A percentile compares a stretch with the other conserved stretches of the same genome.
These are phyloP conservation scores for Heterodera carotae DNA, from an alignment of 1,140 invertebrate genomes.

Conservation along the genomic window DNA sequence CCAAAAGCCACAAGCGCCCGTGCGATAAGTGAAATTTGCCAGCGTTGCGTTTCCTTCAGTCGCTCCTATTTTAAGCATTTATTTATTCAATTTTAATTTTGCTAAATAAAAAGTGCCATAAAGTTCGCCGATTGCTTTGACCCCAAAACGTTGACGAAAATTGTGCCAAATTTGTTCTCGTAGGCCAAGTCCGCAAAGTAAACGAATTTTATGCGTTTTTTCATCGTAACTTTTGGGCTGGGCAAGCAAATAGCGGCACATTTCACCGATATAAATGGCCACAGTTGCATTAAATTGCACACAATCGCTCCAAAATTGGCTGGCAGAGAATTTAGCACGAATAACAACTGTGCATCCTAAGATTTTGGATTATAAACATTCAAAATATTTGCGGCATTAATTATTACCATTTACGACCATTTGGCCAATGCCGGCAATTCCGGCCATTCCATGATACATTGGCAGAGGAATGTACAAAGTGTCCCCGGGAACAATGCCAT, in stretches of 20 bases:
- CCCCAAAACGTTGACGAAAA: slow-evolving; percentile 2
- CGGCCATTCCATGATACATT: no score
- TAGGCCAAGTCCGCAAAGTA: slow-evolving; percentile 12
- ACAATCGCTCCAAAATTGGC: no score
- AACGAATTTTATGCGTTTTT: not conserved
- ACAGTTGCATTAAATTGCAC: no score
- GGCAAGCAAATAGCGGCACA: slow-evolving; percentile 11
- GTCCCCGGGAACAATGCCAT: no score
- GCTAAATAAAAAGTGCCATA: slow-evolving; percentile 73
- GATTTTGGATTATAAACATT: no score
- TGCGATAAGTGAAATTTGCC: slow-evolving; percentile 77
- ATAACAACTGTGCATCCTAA: no score
- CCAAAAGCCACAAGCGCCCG: slow-evolving; percentile 73
- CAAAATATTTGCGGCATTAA: no score
- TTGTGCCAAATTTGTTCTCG: slow-evolving; percentile 8
- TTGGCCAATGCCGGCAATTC: no score
- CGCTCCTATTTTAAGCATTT: slow-evolving; percentile 67
- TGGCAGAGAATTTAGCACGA: no score
- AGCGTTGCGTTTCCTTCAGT: slow-evolving; percentile 86
- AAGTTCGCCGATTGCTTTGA: slow-evolving; percentile 78
- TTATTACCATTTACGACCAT: no score
- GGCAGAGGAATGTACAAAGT: no score
- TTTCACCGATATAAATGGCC: slow-evolving; percentile 12
- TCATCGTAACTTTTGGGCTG: not conserved
- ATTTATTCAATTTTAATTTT: not conserved